Base-by-base conservation (phyloP, 1,140 invertebrate species). In the Lucilia sericata region DNA sequence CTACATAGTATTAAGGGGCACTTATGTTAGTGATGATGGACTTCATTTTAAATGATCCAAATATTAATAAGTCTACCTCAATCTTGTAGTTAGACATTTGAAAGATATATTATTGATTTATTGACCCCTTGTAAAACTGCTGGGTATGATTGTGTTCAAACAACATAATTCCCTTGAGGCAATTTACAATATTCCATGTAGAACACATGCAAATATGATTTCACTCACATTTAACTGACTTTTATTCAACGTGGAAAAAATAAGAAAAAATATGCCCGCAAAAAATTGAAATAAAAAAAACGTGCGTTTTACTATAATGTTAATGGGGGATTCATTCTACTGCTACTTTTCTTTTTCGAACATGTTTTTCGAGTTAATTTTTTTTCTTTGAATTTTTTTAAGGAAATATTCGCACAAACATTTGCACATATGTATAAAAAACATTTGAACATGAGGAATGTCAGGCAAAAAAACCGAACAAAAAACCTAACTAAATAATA, bases 121-220 rank as follows among this genome's bases (percentile, higher is more conserved):
- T 30, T 30, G 3, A 30, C 25, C 25, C 25, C 25, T 30, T 30
- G 25, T 3, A 30, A 30, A 30, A 30, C 25, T 30, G 25, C 25
- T 30, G 25, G 25, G 25, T 30, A 30, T 30, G 25, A 30, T 30
- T 30, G 1, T 42, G 42, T 42, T 42, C 42, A 42, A 8, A 42
- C 42, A 42, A 42, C 42, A n/a, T 21, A 70, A 70, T 9, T 70
- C 65, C 65, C 65, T 70, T 10, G 25, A 21, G 65, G 65, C 65
- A 70, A 70, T 70, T 70, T 70, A n/a, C 65, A 70, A 70, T 70
- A 21, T 70, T 21, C 65, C n/a, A 70, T 21, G 5, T 21, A 70
- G 7, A 21, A 70, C 65, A 9, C 65, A 70, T 21, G 65, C 65
- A 70, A 70, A 70, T 70, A 70, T 70, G 65, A 70, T 70, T 70